Conservation (phyloP, 2,113 vertebrate genomes). For the Hypanus sabinus region DNA sequence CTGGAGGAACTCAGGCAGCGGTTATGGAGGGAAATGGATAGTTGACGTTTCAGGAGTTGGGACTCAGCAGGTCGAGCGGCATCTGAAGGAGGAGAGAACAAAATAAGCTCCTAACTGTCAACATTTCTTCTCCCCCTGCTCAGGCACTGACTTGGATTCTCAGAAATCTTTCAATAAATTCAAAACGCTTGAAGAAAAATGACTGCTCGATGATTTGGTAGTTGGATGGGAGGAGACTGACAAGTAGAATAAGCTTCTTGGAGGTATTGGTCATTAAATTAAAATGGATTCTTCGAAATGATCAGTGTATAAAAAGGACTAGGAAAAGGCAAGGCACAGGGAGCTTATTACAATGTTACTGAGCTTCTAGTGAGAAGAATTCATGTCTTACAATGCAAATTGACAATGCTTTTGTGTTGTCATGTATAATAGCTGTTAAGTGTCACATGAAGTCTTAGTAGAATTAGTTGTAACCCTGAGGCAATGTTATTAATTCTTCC, state of each 20-base stretch:
- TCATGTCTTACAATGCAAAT: slow-evolving; percentile 34
- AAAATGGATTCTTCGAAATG: background rate
- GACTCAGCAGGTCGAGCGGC: no score
- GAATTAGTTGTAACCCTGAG: slow-evolving; percentile 36
- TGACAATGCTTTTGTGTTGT: slow-evolving; percentile 37
- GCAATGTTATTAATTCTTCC: slow-evolving; percentile 37
- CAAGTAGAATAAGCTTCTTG: background rate
- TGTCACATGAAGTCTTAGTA: slow-evolving; percentile 37
- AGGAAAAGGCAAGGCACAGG: background rate
- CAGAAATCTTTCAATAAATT: background rate
- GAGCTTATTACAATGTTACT: slow-evolving; percentile 18
- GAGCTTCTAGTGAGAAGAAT: slow-evolving; percentile 27
- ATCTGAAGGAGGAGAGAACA: no score
- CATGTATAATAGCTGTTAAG: slow-evolving; percentile 37
- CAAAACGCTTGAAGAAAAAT: background rate
- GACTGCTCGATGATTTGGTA: background rate
- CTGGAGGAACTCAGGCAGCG: no score
- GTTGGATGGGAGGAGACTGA: background rate
- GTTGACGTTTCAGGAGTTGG: no score
- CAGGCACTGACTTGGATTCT: background rate
- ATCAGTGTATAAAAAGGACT: background rate
- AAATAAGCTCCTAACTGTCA: no score
- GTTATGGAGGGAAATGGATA: no score
- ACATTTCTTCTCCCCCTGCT: background rate
- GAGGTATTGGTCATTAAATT: background rate